Conservation (phyloP, 1,140 invertebrate species). For the Hylaeus volcanicus region DNA sequence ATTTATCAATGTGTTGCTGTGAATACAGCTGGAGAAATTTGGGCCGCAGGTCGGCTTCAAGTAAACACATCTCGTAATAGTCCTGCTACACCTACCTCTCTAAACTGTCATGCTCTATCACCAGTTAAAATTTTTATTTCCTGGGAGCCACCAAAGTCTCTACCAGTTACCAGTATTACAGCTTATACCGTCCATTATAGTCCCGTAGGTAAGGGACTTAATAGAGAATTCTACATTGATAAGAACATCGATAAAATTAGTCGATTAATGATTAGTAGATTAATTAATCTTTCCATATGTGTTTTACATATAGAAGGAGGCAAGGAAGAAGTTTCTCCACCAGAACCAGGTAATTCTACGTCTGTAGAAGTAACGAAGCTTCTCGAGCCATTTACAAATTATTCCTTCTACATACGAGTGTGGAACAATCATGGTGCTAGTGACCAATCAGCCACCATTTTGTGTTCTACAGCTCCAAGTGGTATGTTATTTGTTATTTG, state of each 20-base stretch:
- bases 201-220: constrained; percentile 79
- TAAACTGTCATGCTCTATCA: constrained; percentile 82
- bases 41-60: constrained; percentile 82
- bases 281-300: constrained; percentile 1
- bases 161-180: constrained; percentile 78
- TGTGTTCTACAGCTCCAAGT: constrained; percentile 83
- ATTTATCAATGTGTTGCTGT: constrained; percentile 89
- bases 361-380: constrained; percentile 80
- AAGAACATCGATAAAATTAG: not conserved
- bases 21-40: constrained; percentile 85
- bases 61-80: constrained; percentile 81
- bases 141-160: constrained; percentile 81
- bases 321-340: constrained; percentile 81
- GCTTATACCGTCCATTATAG: constrained; percentile 85
- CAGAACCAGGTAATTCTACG: constrained; percentile 80
- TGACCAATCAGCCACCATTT: constrained; percentile 83
- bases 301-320: constrained; percentile 77
- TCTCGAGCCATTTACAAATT: constrained; percentile 85
- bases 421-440: constrained; percentile 84
- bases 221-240: not conserved
- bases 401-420: constrained; percentile 85
- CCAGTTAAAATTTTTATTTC: constrained; percentile 82
- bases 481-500: constrained; percentile 74
- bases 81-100: constrained; percentile 82
- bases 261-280: not conserved